A percentile compares a stretch with the other conserved stretches of the same genome.
phyloP scores from a whole-genome alignment of 2,797 vertebrate genomes.

The Poeciliopsis presidionis region DNA sequence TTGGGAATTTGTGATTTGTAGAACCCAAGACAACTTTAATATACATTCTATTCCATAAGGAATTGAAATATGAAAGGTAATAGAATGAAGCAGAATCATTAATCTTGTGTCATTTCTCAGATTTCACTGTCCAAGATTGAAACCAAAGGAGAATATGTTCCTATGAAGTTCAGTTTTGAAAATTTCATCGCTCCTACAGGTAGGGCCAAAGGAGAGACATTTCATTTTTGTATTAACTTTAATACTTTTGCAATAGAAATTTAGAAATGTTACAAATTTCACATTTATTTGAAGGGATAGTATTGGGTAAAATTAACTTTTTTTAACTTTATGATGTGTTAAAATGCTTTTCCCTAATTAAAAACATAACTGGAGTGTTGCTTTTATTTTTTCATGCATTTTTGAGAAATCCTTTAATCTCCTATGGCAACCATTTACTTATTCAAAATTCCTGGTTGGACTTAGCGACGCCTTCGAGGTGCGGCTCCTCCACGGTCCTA shows the following conservation, averaged over 20 bases:
- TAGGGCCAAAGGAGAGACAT: slow-evolving; percentile 38
- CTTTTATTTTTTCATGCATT: too few species aligned
- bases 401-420: too few species aligned
- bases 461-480: too few species aligned
- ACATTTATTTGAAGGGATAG: too few species aligned
- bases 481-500: too few species aligned
- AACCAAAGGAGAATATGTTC: slow-evolving; percentile 79
- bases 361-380: too few species aligned
- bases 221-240: slow-evolving; percentile 12
- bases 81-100: not conserved
- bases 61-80: not conserved
- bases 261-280: not conserved
- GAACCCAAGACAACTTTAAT: not conserved
- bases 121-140: slow-evolving; percentile 80
- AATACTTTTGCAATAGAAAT: not conserved
- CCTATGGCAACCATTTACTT: too few species aligned
- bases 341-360: too few species aligned
- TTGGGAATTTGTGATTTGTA: not conserved
- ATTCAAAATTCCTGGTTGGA: too few species aligned
- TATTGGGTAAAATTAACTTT: too few species aligned
- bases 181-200: slow-evolving; percentile 69
- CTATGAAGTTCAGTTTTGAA: slow-evolving; percentile 84
- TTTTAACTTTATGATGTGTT: too few species aligned
- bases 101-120: slow-evolving; percentile 69
- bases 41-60: not conserved